Conservation (phyloP, 2,888 invertebrate species). For the Caenorhabditis zanzibari region DNA sequence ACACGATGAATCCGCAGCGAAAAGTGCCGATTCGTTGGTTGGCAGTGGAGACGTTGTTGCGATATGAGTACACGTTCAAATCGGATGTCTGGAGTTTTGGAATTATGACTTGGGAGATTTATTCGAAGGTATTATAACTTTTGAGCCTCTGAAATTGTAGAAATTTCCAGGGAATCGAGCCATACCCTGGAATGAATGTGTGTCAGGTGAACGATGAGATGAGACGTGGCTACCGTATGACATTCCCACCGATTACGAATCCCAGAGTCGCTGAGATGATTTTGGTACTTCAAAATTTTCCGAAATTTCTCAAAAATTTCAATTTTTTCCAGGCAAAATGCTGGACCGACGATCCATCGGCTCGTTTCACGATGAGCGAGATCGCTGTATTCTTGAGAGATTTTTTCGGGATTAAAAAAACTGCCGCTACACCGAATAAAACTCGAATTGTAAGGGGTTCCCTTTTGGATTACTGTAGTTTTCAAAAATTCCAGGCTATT, state of each 20-base stretch:
- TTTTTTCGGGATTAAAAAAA: neutral
- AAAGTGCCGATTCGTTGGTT: constrained; percentile 69
- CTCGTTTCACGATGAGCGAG: constrained; percentile 23
- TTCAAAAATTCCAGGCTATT: neutral
- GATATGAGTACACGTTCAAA: constrained; percentile 53
- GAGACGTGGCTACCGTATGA: constrained; percentile 23
- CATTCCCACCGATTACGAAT: constrained; percentile 6
- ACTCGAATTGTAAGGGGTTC: neutral
- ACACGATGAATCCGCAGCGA: constrained; percentile 33
- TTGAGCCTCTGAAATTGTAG: no score
- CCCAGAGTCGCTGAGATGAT: constrained; percentile 19
- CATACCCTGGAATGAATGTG: constrained; percentile 73
- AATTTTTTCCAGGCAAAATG: constrained; percentile 7
- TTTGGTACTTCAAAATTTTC: neutral
- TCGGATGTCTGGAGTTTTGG: constrained; percentile 68
- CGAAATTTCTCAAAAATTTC: neutral
- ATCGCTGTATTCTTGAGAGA: neutral
- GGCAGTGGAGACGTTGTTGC: constrained; percentile 59
- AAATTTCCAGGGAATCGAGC: constrained; percentile 69
- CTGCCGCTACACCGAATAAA: neutral
- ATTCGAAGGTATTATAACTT: neutral
- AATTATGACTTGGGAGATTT: constrained; percentile 71
- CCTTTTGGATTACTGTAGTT: neutral
- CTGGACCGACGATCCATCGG: constrained; percentile 19
- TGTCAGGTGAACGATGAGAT: constrained; percentile 64